Evolutionary conservation across 2,113 vertebrate genomes (phyloP), one percentile per base, ranked within the genome.

Genomic region (Hyla sarda): DNA sequence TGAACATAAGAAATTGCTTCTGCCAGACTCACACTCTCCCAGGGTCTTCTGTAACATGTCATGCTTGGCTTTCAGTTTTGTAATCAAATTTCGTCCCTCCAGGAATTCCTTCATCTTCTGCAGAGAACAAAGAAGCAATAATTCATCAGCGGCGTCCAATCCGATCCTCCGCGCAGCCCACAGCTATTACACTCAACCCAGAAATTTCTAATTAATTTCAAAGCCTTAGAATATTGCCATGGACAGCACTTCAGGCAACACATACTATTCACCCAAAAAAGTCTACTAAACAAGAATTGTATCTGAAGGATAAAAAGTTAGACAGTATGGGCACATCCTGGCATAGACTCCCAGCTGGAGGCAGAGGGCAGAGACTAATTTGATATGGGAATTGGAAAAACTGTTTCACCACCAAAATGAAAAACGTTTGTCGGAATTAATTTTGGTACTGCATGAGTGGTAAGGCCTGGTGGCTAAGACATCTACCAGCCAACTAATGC

Each of bases 71-170:
- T 99, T 96, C 54, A 99, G 96, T 91, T 99, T 99, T 2, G 98
- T 99, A 92, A 99, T 99, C 91, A 99, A 95, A 93, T 97, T 99
- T 92, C 98, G 95, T 87, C 98, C 98, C 89, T 99, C 97, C 90
- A 99, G 94, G 90, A 98, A 99, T 89, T 99, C 98, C 93, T 99
- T 99, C 96, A 99, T 97, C 93, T 99, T 99, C 98, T 99, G 89
- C 73, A 93, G 76, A 73, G 32, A 37, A 25, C 73, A 87, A 83
- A 86, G 85, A 82, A 80, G 79, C 0, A 78, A 82, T 0, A 67
- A 58, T 54, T 79, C 60, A 85, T 79, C 56, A 77, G 56, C 41
- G 34, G 90, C 69, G 58, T 7, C 80, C 19, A 28, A 1, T 17
- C 78, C 74, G 60, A 78, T 79, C 54, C 74, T 60, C 45, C 14